Evolutionary conservation across 1,140 invertebrate species (phyloP).

Genomic region (Drosophila dunni): DNA sequence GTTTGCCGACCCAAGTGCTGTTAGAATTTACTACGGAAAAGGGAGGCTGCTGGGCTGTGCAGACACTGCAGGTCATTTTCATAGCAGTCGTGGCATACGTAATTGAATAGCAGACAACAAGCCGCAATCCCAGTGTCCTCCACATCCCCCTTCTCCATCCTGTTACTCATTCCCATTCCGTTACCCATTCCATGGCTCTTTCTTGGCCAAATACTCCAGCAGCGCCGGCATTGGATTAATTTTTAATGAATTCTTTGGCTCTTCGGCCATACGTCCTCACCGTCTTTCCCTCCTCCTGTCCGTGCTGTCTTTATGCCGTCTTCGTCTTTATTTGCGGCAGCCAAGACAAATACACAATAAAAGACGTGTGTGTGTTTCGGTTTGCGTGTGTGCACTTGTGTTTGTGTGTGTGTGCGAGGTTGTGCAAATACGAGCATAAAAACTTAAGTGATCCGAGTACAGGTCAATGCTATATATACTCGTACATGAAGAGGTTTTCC

Average conservation of each 20-base stretch:
- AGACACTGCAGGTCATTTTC: slow-evolving; percentile 77
- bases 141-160: neutral
- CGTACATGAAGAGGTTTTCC: neutral
- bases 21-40: slow-evolving; percentile 65
- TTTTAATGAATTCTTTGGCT: slow-evolving; percentile 76
- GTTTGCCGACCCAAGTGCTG: slow-evolving; percentile 69
- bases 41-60: slow-evolving; percentile 16
- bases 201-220: slow-evolving; percentile 35
- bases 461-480: slow-evolving; percentile 24
- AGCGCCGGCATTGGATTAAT: slow-evolving; percentile 75
- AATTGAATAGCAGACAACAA: slow-evolving; percentile 79
- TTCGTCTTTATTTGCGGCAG: slow-evolving; percentile 77
- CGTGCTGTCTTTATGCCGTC: slow-evolving; percentile 47
- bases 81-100: slow-evolving; percentile 79
- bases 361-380: slow-evolving; percentile 50
- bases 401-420: slow-evolving; percentile 8
- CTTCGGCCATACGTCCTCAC: slow-evolving; percentile 17
- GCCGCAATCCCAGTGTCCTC: neutral
- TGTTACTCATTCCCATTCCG: neutral
- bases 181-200: neutral
- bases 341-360: slow-evolving; percentile 79
- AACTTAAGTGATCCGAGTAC: slow-evolving; percentile 68
- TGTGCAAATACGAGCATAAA: slow-evolving; percentile 59
- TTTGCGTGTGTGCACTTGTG: slow-evolving; percentile 41
- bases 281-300: slow-evolving; percentile 5